Base-by-base conservation (phyloP, 2,113 vertebrate species). In the Platichthys stellatus region DNA sequence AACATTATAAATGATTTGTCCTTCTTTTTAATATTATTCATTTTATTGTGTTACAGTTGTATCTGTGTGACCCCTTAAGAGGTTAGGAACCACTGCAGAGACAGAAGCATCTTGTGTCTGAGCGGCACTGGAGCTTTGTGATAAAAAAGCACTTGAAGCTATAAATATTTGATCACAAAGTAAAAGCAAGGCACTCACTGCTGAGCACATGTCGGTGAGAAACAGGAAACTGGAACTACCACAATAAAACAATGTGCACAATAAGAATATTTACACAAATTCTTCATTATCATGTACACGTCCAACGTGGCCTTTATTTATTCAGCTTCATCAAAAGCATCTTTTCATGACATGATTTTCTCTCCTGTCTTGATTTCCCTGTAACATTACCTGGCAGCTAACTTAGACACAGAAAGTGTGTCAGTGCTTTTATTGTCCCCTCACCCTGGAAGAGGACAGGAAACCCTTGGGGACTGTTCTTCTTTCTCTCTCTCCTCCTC, bases 141-240 rank as follows among this genome's bases (percentile, higher is more conserved):
- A 69, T 67, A 51, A 83, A 72, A 87, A 87, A 35, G 85, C 76
- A 83, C 75, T 89, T 82, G 47, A 72, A 53, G 31, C 64, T 17
- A 90, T 90, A 56, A 84, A 92, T 92, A 89, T 86, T 90, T 90
- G 45, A 92, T 81, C 11, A 65, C n/a, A 43, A 76, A 74, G 73
- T 65, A 65, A 72, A 88, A 79, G 84, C 70, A 71, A 18, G 54
- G 77, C 73, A 76, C 82, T 75, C 23, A 3, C 68, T 4, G 23
- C 59, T 69, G 81, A 67, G 82, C 71, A 47, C 75, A 45, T 53
- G 54, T 26, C n/a, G 14, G 23, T 5, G 15, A 40, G 54, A 69
- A 28, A 54, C 18, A 45, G 11, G 68, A 62, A 31, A 14, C 40
- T 21, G 3, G 63, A 63, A 35, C 63, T 31, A 40, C n/a, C 53